Percentiles rank a stretch among this genome's conserved stretches.
Evolutionary conservation across 2,113 vertebrate species (phyloP).

Genomic region (Gallinago undulata): DNA sequence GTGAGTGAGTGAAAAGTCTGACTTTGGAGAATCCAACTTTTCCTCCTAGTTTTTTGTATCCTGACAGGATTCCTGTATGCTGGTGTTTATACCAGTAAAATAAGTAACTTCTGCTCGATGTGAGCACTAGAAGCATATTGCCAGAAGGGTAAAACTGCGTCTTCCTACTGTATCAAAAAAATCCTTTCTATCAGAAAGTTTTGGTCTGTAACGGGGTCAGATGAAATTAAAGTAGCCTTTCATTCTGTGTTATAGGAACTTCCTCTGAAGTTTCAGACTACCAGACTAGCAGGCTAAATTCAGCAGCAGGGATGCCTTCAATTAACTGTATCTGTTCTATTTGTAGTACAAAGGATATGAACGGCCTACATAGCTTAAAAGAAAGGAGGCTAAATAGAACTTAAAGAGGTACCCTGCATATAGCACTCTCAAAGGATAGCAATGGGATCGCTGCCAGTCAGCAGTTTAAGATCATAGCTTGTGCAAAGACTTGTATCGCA

Average conservation of each 20-base stretch:
- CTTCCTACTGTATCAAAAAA: slow-evolving; percentile 44
- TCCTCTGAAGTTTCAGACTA: slow-evolving; percentile 65
- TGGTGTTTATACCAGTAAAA: background rate
- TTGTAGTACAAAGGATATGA: slow-evolving; percentile 73
- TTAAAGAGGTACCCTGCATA: slow-evolving; percentile 34
- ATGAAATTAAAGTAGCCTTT: slow-evolving; percentile 71
- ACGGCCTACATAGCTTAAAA: slow-evolving; percentile 66
- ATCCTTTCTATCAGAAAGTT: slow-evolving; percentile 42
- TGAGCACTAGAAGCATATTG: background rate
- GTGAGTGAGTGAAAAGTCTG: background rate
- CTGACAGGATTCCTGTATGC: background rate
- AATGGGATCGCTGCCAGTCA: slow-evolving; percentile 25
- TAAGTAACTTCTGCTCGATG: background rate
- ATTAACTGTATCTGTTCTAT: slow-evolving; percentile 74
- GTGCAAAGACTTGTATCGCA: slow-evolving; percentile 43
- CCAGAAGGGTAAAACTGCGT: slow-evolving; percentile 32
- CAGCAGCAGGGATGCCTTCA: slow-evolving; percentile 73
- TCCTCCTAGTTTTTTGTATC: background rate
- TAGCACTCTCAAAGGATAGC: slow-evolving; percentile 40
- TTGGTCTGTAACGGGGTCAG: slow-evolving; percentile 53
- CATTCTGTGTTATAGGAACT: slow-evolving; percentile 53
- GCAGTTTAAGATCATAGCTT: slow-evolving; percentile 20
- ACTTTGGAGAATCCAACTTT: background rate
- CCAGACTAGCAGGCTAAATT: slow-evolving; percentile 54
- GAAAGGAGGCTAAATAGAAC: slow-evolving; percentile 56